These are phyloP conservation scores for Marisa cornuarietis DNA, from an alignment of 1,140 invertebrate species.

Conservation along the genomic window DNA sequence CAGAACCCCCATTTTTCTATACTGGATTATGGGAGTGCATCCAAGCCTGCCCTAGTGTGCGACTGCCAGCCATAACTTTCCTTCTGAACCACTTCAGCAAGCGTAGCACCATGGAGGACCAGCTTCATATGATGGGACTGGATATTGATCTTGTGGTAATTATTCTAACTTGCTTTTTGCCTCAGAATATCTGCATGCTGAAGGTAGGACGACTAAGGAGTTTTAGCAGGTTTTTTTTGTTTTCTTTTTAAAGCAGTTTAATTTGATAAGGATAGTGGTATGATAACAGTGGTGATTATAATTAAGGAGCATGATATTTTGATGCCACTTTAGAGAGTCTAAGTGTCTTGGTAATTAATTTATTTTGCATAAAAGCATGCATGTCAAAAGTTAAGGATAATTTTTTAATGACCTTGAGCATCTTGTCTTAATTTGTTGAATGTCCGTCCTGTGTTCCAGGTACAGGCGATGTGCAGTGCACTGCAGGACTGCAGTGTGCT, in stretches of 20 bases:
- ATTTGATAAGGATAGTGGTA: too few relatives aligned
- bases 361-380: too few relatives aligned
- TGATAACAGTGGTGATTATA: too few relatives aligned
- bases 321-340: too few relatives aligned
- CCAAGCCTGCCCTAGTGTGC: slow-evolving; percentile 82
- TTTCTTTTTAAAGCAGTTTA: neutral
- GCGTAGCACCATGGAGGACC: slow-evolving; percentile 83
- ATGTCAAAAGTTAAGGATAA: neutral
- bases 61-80: slow-evolving; percentile 85
- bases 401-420: neutral
- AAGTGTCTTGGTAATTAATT: too few relatives aligned
- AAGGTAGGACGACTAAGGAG: neutral
- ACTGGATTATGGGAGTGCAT: slow-evolving; percentile 88
- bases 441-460: slow-evolving; percentile 57
- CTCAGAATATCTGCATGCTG: neutral
- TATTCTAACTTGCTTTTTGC: neutral
- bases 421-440: neutral
- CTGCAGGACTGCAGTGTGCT: slow-evolving; percentile 84
- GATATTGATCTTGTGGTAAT: slow-evolving; percentile 84
- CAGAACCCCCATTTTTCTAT: slow-evolving; percentile 84
- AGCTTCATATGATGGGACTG: slow-evolving; percentile 86
- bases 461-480: slow-evolving; percentile 76
- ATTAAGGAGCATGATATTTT: too few relatives aligned
- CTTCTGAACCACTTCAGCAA: slow-evolving; percentile 85
- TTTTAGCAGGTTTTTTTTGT: too few relatives aligned